Evolutionary conservation across 1,140 invertebrate genomes (phyloP).

Genomic region (Druon quercuslanigerum): DNA sequence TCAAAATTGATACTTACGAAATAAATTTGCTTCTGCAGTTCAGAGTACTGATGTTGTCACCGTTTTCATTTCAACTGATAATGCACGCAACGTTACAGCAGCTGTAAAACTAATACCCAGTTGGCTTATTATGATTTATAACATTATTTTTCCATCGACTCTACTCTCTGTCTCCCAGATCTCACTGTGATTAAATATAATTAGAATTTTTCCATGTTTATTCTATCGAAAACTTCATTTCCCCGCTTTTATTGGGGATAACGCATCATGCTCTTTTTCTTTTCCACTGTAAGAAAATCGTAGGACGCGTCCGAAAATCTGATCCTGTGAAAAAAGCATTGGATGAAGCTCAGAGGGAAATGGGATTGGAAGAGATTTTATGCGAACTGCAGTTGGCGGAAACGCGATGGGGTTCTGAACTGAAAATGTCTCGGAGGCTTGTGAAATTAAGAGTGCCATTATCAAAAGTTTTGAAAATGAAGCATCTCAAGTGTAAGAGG

Average conservation of each 20-base stretch:
- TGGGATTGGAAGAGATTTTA: neutral
- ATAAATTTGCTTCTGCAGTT: neutral
- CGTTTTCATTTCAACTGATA: constrained; percentile 31
- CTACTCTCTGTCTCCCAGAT: too few relatives aligned
- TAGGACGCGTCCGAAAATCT: neutral
- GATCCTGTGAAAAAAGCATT: constrained; percentile 9
- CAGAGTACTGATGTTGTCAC: neutral
- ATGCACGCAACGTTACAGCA: constrained; percentile 4
- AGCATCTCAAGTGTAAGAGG: neutral
- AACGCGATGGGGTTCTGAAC: constrained; percentile 24
- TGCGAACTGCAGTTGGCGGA: constrained; percentile 8
- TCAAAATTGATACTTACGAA: neutral
- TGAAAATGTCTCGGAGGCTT: constrained; percentile 1
- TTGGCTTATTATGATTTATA: too few relatives aligned
- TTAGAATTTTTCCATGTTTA: neutral
- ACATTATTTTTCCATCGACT: too few relatives aligned
- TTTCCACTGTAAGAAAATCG: constrained; percentile 6
- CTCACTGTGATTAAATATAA: neutral
- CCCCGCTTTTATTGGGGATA: too few relatives aligned
- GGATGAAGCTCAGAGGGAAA: constrained; percentile 2
- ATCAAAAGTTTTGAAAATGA: neutral
- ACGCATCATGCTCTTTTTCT: too few relatives aligned
- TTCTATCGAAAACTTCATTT: too few relatives aligned
- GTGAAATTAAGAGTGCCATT: neutral
- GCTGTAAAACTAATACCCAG: too few relatives aligned